These are phyloP conservation scores for Xestia xanthographa DNA, from an alignment of 2,888 invertebrate species.

Conservation along the genomic window DNA sequence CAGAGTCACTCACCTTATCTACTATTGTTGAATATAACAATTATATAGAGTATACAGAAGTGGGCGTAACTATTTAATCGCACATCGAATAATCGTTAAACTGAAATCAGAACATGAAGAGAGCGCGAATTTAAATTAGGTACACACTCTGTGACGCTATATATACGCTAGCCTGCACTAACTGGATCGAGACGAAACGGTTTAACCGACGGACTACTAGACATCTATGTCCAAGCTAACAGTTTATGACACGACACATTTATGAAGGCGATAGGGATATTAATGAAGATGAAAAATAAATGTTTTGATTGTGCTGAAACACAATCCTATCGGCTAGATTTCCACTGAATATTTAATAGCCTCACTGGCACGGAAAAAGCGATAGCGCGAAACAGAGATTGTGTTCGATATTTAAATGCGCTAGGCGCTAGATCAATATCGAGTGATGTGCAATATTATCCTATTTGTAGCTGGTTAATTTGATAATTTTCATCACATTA, in stretches of 20 bases:
- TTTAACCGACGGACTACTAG: conserved; percentile 25
- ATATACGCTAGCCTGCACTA: conserved; percentile 34
- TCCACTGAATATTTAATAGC: conserved; percentile 50
- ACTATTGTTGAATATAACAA: conserved; percentile 26
- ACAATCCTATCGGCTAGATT: conserved; percentile 56
- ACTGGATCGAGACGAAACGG: conserved; percentile 52
- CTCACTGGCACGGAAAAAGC: conserved; percentile 50
- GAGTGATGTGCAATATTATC: background rate
- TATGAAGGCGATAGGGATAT: conserved; percentile 43
- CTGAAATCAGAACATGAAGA: conserved; percentile 45
- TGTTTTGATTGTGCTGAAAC: conserved; percentile 47
- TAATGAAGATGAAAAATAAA: conserved; percentile 53
- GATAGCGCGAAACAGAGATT: conserved; percentile 34
- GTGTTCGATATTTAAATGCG: conserved; percentile 30
- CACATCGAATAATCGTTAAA: conserved; percentile 31
- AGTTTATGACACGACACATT: conserved; percentile 14
- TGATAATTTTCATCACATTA: conserved; percentile 6
- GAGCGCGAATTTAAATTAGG: conserved; percentile 34
- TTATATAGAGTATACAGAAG: conserved; percentile 19
- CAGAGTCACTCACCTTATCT: conserved; percentile 36
- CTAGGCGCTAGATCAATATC: background rate
- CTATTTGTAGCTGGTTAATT: background rate
- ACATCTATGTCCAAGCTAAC: conserved; percentile 23
- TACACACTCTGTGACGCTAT: conserved; percentile 31
- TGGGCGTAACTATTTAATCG: conserved; percentile 40